These are phyloP conservation scores for Trematomus loennbergii DNA, from an alignment of 2,113 vertebrate genomes.

Conservation along the genomic window DNA sequence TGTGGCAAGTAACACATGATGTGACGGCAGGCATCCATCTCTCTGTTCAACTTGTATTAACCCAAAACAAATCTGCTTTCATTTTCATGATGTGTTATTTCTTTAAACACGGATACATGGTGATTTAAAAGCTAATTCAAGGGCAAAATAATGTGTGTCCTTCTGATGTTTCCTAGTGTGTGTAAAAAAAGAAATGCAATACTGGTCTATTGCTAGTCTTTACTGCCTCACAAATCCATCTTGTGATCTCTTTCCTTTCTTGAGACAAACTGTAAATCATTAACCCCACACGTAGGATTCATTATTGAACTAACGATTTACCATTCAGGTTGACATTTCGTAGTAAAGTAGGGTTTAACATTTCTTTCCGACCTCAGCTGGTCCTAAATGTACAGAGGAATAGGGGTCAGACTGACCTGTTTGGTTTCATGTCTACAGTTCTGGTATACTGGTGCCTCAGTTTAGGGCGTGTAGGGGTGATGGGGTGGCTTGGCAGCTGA, in stretches of 20 bases:
- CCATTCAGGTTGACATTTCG: neutral
- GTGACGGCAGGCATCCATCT: neutral
- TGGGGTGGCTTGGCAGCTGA: slow-evolving; percentile 42
- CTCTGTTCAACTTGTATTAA: neutral
- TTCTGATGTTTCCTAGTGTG: neutral
- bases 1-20: neutral
- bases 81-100: neutral
- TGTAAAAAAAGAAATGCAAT: neutral
- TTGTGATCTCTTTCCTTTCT: neutral
- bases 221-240: neutral
- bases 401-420: neutral
- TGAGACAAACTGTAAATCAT: too few relatives aligned
- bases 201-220: neutral
- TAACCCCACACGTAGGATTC: neutral
- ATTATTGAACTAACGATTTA: neutral
- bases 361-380: neutral
- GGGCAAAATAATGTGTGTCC: neutral
- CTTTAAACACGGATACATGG: neutral
- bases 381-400: neutral
- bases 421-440: neutral
- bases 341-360: neutral
- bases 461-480: neutral
- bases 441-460: neutral
- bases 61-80: neutral
- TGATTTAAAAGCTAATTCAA: neutral